Conservation (phyloP, 2,888 invertebrate genomes). For the Allolobophora icterica region DNA sequence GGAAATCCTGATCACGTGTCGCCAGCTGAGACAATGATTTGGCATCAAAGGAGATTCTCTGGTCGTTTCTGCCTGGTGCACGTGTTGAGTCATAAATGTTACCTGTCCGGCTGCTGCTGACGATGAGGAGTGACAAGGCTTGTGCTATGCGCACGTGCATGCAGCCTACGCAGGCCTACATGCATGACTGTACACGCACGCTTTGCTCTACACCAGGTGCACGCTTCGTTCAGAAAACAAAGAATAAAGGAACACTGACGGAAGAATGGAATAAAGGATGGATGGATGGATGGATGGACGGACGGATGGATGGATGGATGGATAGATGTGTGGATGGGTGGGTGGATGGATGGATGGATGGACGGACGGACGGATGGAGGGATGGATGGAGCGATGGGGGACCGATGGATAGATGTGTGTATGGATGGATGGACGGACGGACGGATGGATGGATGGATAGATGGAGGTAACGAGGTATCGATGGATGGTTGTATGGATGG, state of each 20-base stretch:
- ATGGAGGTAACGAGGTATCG: background rate
- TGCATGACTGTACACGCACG: background rate
- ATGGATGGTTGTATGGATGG: background rate
- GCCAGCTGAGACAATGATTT: background rate
- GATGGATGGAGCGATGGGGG: background rate
- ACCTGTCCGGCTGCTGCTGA: background rate
- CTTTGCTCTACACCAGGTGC: background rate
- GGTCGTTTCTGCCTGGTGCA: background rate
- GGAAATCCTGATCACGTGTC: background rate
- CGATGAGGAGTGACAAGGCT: background rate
- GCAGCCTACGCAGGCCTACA: background rate
- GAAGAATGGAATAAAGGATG: background rate
- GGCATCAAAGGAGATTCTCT: background rate
- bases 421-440: background rate
- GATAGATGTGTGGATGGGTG: background rate
- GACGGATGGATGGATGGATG: background rate
- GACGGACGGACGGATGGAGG: background rate
- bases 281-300: background rate
- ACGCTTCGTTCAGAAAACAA: background rate
- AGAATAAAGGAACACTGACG: background rate
- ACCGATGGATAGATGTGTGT: background rate
- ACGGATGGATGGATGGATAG: background rate
- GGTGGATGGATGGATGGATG: background rate
- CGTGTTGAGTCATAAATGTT: slow-evolving; percentile 10
- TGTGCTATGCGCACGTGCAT: background rate